These are phyloP conservation scores for Schizaphis graminum DNA, from an alignment of 2,888 invertebrate species.

Conservation along the genomic window DNA sequence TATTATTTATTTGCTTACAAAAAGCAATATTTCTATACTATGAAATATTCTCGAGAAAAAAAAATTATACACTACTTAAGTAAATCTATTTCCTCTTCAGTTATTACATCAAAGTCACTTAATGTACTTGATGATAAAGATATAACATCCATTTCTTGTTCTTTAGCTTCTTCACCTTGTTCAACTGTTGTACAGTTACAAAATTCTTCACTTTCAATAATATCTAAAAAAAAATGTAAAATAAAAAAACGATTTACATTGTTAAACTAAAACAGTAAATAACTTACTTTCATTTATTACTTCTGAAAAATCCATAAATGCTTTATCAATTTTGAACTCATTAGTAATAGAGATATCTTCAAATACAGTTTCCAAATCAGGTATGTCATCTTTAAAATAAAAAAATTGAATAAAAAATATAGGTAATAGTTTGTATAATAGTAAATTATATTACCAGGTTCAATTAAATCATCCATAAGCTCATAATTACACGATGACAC, in stretches of 20 bases:
- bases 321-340: slow-evolving; percentile 43
- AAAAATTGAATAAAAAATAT: background rate
- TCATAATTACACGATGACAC: background rate
- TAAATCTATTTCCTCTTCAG: slow-evolving; percentile 60
- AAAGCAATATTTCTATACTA: slow-evolving; percentile 4
- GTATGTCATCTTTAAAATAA: slow-evolving; percentile 38
- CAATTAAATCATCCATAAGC: slow-evolving; percentile 4
- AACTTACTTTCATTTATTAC: slow-evolving; percentile 31
- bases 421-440: background rate
- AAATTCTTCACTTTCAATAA: slow-evolving; percentile 6
- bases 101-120: slow-evolving; percentile 62
- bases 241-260: background rate
- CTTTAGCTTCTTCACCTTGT: slow-evolving; percentile 43
- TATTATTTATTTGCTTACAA: background rate
- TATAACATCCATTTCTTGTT: slow-evolving; percentile 56
- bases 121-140: slow-evolving; percentile 57
- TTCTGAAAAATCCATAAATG: slow-evolving; percentile 23
- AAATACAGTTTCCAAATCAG: slow-evolving; percentile 52
- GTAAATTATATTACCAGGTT: slow-evolving; percentile 45
- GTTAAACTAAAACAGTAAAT: background rate
- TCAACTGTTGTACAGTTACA: slow-evolving; percentile 1
- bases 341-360: slow-evolving; percentile 51
- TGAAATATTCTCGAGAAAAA: slow-evolving; percentile 22
- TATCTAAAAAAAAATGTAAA: slow-evolving; percentile 10
- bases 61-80: slow-evolving; percentile 35